Conservation (phyloP, 2,113 vertebrate genomes). For the Paralichthys olivaceus region DNA sequence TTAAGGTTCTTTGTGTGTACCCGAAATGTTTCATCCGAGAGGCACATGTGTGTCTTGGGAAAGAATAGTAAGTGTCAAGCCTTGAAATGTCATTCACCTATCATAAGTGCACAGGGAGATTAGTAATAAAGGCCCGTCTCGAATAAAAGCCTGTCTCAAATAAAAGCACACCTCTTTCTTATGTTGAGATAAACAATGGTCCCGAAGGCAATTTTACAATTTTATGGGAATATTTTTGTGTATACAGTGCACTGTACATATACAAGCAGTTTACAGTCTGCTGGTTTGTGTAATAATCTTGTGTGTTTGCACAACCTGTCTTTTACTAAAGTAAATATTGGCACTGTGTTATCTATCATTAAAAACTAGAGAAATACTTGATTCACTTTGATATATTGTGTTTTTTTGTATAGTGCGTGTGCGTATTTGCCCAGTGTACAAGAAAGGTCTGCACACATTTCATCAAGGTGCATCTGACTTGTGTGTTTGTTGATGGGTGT, state of each 20-base stretch:
- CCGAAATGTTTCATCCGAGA: too few relatives aligned
- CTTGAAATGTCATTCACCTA: too few relatives aligned
- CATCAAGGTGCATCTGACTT: too few relatives aligned
- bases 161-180: background rate
- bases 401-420: slow-evolving; percentile 1
- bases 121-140: background rate
- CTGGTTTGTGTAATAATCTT: background rate
- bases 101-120: background rate
- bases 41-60: too few relatives aligned
- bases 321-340: background rate
- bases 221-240: background rate
- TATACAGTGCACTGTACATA: background rate
- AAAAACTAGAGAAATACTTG: background rate
- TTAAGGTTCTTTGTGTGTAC: too few relatives aligned
- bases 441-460: background rate
- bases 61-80: too few relatives aligned
- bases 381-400: too few relatives aligned
- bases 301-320: background rate
- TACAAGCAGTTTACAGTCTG: background rate
- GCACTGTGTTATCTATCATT: background rate
- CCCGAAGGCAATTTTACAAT: background rate
- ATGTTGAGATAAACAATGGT: background rate
- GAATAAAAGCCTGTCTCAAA: too few relatives aligned
- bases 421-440: background rate
- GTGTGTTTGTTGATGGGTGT: slow-evolving; percentile 24